Base-by-base conservation (phyloP, 2,113 vertebrate species). In the Cettia cetti region DNA sequence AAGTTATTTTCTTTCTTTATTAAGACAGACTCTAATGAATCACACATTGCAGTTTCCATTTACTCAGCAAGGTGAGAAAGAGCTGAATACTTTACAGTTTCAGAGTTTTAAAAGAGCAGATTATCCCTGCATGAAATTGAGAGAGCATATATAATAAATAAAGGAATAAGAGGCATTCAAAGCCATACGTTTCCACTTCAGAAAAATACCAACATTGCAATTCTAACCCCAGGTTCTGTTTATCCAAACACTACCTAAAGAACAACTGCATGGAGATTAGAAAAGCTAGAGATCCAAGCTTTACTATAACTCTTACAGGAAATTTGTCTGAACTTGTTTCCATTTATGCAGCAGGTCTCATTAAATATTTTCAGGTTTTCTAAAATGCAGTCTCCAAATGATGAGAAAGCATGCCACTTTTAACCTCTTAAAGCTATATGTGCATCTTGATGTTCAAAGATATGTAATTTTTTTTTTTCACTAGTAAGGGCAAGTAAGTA, bases 41-140 rank as follows among this genome's bases (percentile, higher is more conserved):
- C 1, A 2, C 28, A 78, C n/a, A 82, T 47, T 1, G 15, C 4
- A n/a, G 10, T 35, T 9, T 68, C 71, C 27, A 63, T 75, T 83
- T 82, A 92, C 26, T 13, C 56, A 87, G 39, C 18, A 71, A 59
- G 52, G 20, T 9, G 45, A 87, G 17, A 65, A 83, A 52, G 13
- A 37, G 19, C 3, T 70, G 26, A 27, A 20, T 35, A 66, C 39
- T 61, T 91, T 84, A 74, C 17, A 53, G 5, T 49, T 89, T 31
- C 75, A 45, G 69, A 89, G 13, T 44, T 69, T 77, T 89, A 66
- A 93, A 83, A 81, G 21, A 74, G 17, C 22, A 83, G 47, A 74
- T 93, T 89, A 57, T 70, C 33, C 33, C 31, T 30, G 11, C 31
- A 26, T 79, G 53, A 56, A 87, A 79, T 39, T 37, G 56, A 49